Conservation (phyloP, 2,797 vertebrate species). For the Pipistrellus kuhlii region DNA sequence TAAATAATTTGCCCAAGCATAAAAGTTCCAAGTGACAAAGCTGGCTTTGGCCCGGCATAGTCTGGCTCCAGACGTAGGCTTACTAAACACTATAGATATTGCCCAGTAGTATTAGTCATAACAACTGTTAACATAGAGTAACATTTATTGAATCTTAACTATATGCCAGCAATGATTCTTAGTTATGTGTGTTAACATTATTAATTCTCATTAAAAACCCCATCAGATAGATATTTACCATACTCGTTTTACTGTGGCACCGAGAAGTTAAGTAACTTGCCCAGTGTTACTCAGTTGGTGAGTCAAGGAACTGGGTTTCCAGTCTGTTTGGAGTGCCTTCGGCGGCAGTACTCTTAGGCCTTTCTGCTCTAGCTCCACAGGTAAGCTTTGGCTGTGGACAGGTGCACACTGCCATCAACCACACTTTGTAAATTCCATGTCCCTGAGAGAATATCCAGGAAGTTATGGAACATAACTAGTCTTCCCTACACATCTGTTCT, state of each 20-base stretch:
- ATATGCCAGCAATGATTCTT: neutral
- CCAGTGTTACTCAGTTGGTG: neutral
- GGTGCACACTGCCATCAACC: fast-evolving
- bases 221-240: neutral
- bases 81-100: neutral
- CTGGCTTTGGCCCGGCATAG: neutral
- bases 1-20: neutral
- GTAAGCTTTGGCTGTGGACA: neutral
- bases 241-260: neutral
- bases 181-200: neutral
- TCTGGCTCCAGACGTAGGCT: neutral
- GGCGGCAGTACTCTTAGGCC: neutral
- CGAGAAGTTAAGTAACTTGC: neutral
- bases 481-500: neutral
- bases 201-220: neutral
- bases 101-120: neutral
- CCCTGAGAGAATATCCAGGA: neutral
- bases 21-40: neutral
- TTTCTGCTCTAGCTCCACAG: neutral
- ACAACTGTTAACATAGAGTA: neutral
- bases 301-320: neutral
- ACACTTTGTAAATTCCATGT: neutral
- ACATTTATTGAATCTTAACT: neutral
- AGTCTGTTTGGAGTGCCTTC: neutral
- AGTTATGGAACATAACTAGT: neutral